Evolutionary conservation across 2,797 vertebrate genomes (phyloP), one percentile per base, ranked within the genome.

Genomic region (Myiotriccus ornatus): DNA sequence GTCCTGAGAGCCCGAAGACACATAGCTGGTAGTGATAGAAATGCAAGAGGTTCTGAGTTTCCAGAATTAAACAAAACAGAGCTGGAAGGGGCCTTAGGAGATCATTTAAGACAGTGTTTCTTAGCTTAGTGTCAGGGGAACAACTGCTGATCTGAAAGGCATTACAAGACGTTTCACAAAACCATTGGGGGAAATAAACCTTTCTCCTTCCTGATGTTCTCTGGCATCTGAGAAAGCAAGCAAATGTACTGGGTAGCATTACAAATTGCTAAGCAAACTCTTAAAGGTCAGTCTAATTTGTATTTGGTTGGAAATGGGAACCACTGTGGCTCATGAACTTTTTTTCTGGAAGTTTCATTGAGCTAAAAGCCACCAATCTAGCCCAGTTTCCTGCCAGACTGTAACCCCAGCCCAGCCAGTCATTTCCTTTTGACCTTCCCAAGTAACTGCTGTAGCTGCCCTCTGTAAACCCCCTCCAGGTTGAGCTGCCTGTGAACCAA

Each of bases 241-340:
- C 12, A 67, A 96, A 89, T 80, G 44, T 44, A 56, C 8, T 10
- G 70, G 81, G 67, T 50, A 92, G 55, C 41, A 34, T 34, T 77
- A 85, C 87, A 90, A 87, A 90, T 79, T 3, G 1, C 68, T 64
- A 30, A 85, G 64, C 52, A 91, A 91, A 89, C 47, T 76, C 69
- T 89, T 93, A 92, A 95, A 91, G 87, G 90, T 94, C 94, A 95
- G 35, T 10, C 35, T 75, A 55, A 87, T 86, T 80, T 68, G n/a
- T 90, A n/a, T 78, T 89, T 90, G 39, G 46, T 81, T 93, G 79
- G 73, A 78, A 90, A 71, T 1, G 25, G 35, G 62, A 94, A 76
- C n/a, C 13, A 27, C 76, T 86, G 76, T 27, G 76, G 53, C 85
- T 93, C 69, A 34, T 63, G 69, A 94, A 68, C 50, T 53, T 80